Base-by-base conservation (phyloP, 2,113 vertebrate species). In the Coregonus clupeaformis region DNA sequence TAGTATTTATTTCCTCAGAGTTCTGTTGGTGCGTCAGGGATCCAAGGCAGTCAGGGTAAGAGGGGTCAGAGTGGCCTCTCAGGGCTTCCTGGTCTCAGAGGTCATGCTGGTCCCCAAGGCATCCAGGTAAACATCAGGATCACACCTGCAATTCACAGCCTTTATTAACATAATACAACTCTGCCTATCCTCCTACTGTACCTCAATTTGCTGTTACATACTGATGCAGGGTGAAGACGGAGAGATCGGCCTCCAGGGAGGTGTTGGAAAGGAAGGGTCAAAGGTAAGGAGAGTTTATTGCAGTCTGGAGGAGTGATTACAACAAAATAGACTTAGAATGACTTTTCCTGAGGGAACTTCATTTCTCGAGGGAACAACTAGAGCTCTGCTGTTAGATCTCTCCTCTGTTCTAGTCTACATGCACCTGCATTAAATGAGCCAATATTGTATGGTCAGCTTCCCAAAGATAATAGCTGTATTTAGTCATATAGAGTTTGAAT, bases 201-300 rank as follows among this genome's bases (percentile, higher is more conserved):
- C 47, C 78, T 78, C 74, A 83, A 83, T 74, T 75, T 52, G 47
- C 12, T 14, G 47, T 16, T 16, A 52, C 1, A 14, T 52, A 7
- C 80, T 71, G 25, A 71, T 75, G 24, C 79, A 96, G 94, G 95
- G 95, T 42, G 88, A 94, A 84, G 92, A 93, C 64, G 94, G 95
- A 1, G 93, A 92, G 75, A 83, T 85, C 0, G 95, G 95, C 16
- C 86, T 82, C 0, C 79, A 85, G 13, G 94, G 95, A 76, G 79
- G 69, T 2, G 84, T 87, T 80, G 95, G 92, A 81, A 91, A 84
- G 0, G 88, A 91, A 45, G 94, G 95, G 52, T 76, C 83, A 69
- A 96, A 95, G 94, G 95, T 95, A 63, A 91, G 93, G 7, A 0
- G 25, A 0, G 59, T 80, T 77, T 76, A 83, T 74, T 76, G 45